Conservation (phyloP, 1,140 invertebrate species). For the Ceratosolen fusciceps region DNA sequence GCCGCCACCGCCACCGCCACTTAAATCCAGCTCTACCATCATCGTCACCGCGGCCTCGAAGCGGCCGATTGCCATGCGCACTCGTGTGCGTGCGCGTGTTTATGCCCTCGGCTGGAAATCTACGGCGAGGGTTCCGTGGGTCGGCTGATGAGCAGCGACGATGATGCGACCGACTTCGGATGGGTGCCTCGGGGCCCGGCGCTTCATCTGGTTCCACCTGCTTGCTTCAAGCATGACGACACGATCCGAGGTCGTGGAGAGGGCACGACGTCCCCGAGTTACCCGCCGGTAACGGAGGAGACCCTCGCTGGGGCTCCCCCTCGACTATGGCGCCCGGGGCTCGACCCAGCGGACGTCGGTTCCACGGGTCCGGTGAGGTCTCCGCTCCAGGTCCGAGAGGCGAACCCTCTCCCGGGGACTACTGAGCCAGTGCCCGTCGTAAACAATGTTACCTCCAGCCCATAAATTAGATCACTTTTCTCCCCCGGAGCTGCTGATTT, state of each 20-base stretch:
- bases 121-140: neutral
- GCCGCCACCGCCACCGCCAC: neutral
- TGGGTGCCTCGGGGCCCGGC: too few species aligned
- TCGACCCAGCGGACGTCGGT: too few species aligned
- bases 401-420: neutral
- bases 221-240: too few species aligned
- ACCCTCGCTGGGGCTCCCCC: too few species aligned
- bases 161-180: too few species aligned
- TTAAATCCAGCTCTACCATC: neutral
- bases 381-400: too few species aligned
- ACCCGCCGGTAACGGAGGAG: neutral
- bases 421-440: neutral
- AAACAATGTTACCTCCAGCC: too few species aligned
- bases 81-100: slow-evolving; percentile 5
- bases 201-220: too few species aligned
- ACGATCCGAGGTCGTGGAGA: slow-evolving; percentile 47
- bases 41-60: neutral
- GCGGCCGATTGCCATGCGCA: neutral
- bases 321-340: neutral
- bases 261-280: slow-evolving; percentile 50
- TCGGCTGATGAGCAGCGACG: neutral
- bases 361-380: too few species aligned
- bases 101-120: neutral
- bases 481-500: neutral
- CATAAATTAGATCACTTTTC: neutral